Base-by-base conservation (phyloP, 2,113 vertebrate species). In the Telmatochromis sp. region DNA sequence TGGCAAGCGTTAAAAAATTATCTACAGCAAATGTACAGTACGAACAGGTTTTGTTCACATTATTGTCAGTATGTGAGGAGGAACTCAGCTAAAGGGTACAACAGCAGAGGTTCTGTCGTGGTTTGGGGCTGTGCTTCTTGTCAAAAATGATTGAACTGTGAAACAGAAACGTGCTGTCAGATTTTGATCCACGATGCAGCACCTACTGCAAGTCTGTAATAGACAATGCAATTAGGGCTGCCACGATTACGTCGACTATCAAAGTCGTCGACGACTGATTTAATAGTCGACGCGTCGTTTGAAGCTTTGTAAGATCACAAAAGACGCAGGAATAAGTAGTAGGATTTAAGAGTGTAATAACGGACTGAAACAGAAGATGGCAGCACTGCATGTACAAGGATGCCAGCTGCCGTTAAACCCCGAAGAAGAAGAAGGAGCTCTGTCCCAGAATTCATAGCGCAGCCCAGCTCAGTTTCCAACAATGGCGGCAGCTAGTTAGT, bases 181-280 rank as follows among this genome's bases (percentile, higher is more conserved):
- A 15, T 70, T 0, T 70, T 70, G 65, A 40, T 68, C 19, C 11
- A 68, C 2, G 11, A 70, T 70, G 35, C 35, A 42, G 35, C 35
- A 70, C 12, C 65, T 6, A 9, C 37, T 42, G 65, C 2, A 70
- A 23, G 17, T 7, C 1, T 23, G n/a, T 26, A 3, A 70, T 42
- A 63, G 17, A 19, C 31, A 7, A 35, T 11, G 58, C 12, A 9
- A 10, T 9, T 45, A 45, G 13, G 42, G 42, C 42, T 45, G 42
- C 42, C 13, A 45, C 42, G 2, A 45, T 45, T 45, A 45, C 6
- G 12, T 42, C 12, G 12, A 42, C 42, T 45, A 14, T 14, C 12
- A 45, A 45, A 45, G 0, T 45, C 12, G 1, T 45, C 1, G 1
- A 14, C 6, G 3, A 45, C 13, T 45, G 6, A 45, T 45, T 45